phyloP scores from a whole-genome alignment of 1,140 invertebrate species.

The Reticulitermes speratus region DNA sequence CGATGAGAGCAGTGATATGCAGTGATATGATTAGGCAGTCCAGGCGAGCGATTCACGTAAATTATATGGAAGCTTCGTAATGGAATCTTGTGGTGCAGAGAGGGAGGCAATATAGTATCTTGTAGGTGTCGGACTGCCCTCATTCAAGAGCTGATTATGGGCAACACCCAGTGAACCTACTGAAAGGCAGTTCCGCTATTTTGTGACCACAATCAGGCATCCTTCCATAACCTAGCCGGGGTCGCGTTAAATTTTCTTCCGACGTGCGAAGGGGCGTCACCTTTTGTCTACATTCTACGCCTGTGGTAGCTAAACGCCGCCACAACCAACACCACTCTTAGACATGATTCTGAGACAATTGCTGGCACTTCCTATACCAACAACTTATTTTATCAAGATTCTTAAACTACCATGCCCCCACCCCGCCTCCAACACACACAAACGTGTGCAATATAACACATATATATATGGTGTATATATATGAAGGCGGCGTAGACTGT shows the following conservation, averaged over 20 bases:
- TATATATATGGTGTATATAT: too few relatives aligned
- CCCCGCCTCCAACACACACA: too few relatives aligned
- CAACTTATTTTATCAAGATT: too few relatives aligned
- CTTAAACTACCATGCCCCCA: too few relatives aligned
- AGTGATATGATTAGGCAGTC: neutral
- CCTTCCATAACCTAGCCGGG: neutral
- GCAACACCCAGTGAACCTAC: neutral
- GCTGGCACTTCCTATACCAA: too few relatives aligned
- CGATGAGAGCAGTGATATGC: too few relatives aligned
- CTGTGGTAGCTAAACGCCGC: too few relatives aligned
- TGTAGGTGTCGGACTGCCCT: neutral
- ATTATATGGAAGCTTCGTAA: neutral
- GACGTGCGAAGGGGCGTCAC: neutral
- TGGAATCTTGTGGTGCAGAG: neutral
- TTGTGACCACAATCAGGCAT: neutral
- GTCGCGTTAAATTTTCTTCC: neutral
- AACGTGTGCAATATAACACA: too few relatives aligned
- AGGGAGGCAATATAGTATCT: neutral
- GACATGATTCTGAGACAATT: too few relatives aligned
- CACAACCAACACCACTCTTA: too few relatives aligned
- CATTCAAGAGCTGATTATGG: neutral
- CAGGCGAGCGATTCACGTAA: neutral
- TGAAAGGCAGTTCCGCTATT: conserved; percentile 6
- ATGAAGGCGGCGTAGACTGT: too few relatives aligned
- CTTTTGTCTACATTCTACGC: neutral